Evolutionary conservation across 2,797 vertebrate genomes (phyloP).

Genomic region (Onychomys leucogaster): DNA sequence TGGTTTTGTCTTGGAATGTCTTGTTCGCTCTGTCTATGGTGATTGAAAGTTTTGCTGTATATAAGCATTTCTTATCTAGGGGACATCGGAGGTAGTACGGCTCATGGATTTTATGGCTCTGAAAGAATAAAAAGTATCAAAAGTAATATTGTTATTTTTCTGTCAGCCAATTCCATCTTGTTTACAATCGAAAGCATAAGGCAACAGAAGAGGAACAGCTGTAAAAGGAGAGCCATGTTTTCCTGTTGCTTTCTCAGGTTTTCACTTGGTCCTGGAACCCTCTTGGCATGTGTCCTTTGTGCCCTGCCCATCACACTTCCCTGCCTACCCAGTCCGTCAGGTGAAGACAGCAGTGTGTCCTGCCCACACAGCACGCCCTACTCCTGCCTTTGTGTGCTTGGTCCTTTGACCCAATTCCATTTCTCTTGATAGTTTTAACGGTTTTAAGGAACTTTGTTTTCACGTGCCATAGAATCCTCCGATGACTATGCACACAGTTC

Average conservation of each 20-base stretch:
- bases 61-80: background rate
- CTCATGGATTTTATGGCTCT: constrained; percentile 58
- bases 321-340: background rate
- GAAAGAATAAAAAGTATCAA: constrained; percentile 68
- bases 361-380: background rate
- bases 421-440: background rate
- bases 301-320: background rate
- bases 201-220: background rate
- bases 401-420: background rate
- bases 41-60: no score
- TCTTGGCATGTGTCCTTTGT: background rate
- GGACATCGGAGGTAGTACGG: constrained; percentile 57
- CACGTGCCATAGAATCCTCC: background rate
- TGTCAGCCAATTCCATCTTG: background rate
- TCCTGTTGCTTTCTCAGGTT: background rate
- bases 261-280: background rate
- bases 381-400: background rate
- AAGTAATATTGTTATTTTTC: constrained; percentile 64
- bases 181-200: background rate
- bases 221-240: background rate
- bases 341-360: background rate
- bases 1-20: no score
- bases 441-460: constrained; percentile 21
- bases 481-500: background rate
- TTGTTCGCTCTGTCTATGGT: no score